Conservation (phyloP, 2,888 invertebrate species). For the Oscheius sp. region DNA sequence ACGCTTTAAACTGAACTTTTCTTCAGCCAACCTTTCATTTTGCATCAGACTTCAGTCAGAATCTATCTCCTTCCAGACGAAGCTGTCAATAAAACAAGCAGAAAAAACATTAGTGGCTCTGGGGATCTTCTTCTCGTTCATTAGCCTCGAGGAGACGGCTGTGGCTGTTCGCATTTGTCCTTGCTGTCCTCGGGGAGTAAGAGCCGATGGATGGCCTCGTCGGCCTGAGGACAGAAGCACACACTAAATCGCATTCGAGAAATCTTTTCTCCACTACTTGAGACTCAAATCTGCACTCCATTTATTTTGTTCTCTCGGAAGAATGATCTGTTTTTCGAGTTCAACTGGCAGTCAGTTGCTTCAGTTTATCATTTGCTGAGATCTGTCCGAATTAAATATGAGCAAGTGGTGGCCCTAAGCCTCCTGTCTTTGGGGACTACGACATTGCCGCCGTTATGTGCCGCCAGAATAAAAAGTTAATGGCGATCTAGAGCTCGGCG, state of each 20-base stretch:
- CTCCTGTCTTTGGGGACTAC: constrained; percentile 24
- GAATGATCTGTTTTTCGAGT: background rate
- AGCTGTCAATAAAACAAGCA: background rate
- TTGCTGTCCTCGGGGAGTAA: constrained; percentile 21
- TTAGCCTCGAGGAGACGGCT: constrained; percentile 18
- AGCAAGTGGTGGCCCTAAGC: background rate
- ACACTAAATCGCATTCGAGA: constrained; percentile 9
- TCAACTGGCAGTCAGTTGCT: background rate
- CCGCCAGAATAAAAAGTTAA: constrained; percentile 29
- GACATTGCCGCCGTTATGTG: constrained; percentile 16
- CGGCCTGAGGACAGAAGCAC: constrained; percentile 23
- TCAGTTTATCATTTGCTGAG: background rate
- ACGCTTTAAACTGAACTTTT: constrained; percentile 17
- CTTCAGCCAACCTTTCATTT: background rate
- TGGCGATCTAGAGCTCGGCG: constrained; percentile 9
- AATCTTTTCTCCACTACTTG: background rate
- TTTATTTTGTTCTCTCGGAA: background rate
- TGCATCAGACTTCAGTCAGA: too few relatives aligned
- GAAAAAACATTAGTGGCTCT: background rate
- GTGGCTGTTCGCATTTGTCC: constrained; percentile 29
- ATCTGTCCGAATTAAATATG: constrained; percentile 11
- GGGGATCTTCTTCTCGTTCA: constrained; percentile 11
- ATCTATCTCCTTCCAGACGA: background rate
- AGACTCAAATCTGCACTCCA: background rate
- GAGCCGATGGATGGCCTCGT: constrained; percentile 23